Base-by-base conservation (phyloP, 2,113 vertebrate genomes). In the Dolichotis patagonum region DNA sequence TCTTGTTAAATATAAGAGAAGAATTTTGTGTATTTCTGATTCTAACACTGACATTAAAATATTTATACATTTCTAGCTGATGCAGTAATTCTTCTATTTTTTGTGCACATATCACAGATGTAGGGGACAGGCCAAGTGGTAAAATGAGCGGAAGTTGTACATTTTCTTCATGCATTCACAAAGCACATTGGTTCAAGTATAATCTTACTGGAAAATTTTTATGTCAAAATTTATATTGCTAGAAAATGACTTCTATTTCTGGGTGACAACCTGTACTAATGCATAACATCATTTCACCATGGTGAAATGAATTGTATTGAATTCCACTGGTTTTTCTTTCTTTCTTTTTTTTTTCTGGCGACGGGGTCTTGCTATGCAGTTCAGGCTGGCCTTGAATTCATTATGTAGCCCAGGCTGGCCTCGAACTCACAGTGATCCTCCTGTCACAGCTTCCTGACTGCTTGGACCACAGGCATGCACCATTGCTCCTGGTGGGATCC, bases 221-320 rank as follows among this genome's bases (percentile, higher is more conserved):
- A 46, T 60, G 56, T 95, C 80, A 89, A 94, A 56, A 17, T 97
- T 52, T 62, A 69, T 62, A 69, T 52, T 67, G 56, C 30, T 71
- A 35, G 32, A 71, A 82, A 92, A 65, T 80, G 85, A 80, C 84
- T 92, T 92, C 52, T 94, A 52, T 54, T 58, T 85, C 77, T 95
- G 28, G 43, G 52, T 96, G 90, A 90, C 41, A 85, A 60, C 30
- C 35, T 91, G 46, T 80, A 65, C 67, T 75, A n/a, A n/a, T n/a
- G n/a, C 85, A 41, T 46, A 46, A 4, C 46, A 46, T 22, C 62
- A 80, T 32, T 88, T 91, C 43, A 77, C 58, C 56, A 26, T 56
- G 80, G 86, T 86, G n/a, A 94, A 92, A 82, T 67, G 73, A 94
- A 91, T 43, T 81, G 32, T 75, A 87, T 83, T 86, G 92, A 83